phyloP scores from a whole-genome alignment of 2,888 invertebrate species.

The Andrena trimmerana region DNA sequence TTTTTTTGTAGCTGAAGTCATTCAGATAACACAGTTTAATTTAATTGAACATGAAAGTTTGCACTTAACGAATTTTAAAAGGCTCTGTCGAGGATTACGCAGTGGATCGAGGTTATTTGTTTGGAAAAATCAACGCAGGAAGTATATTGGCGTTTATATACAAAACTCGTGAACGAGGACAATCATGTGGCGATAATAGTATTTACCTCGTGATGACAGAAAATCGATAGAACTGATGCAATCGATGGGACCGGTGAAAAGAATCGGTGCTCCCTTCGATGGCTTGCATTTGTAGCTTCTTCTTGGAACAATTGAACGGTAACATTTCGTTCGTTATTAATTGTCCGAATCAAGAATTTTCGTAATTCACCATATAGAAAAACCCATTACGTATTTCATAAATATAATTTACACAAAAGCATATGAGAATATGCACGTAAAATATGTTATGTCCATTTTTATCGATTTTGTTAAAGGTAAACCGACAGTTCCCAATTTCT shows the following conservation, averaged over 20 bases:
- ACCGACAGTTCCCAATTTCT: too few species aligned
- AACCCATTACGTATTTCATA: background rate
- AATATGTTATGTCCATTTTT: too few species aligned
- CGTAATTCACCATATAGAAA: background rate
- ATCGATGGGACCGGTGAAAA: conserved; percentile 26
- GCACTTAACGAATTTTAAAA: background rate
- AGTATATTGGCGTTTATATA: conserved; percentile 22
- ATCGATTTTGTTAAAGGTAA: too few species aligned
- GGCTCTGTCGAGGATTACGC: background rate
- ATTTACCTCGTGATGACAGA: conserved; percentile 35
- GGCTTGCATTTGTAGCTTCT: background rate
- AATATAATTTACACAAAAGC: background rate
- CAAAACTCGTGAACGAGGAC: conserved; percentile 29
- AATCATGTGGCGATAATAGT: conserved; percentile 54
- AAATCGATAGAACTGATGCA: conserved; percentile 73
- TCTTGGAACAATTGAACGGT: background rate
- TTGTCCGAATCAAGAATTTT: background rate
- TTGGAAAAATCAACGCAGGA: background rate
- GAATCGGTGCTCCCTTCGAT: conserved; percentile 19
- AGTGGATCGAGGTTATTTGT: background rate
- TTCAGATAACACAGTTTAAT: too few species aligned
- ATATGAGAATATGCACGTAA: too few species aligned
- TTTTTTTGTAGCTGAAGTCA: too few species aligned
- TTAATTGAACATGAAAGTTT: too few species aligned
- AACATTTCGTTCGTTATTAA: background rate